Evolutionary conservation across 1,140 invertebrate genomes (phyloP).

Genomic region (Drosophila ercepeae): DNA sequence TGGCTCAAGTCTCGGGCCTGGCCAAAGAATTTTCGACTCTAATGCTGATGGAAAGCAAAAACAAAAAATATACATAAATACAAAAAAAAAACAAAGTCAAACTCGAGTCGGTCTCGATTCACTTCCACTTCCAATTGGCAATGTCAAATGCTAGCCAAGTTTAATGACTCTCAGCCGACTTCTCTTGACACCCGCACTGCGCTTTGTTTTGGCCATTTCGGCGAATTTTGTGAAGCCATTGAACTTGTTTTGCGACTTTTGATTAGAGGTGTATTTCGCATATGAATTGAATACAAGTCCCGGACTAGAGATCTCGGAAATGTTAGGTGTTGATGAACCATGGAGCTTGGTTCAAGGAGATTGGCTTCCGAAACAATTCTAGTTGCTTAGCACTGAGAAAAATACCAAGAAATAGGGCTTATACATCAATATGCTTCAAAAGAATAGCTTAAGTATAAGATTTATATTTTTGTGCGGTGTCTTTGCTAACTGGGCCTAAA

Average conservation of each 20-base stretch:
- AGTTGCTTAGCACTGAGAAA: neutral
- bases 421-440: too few species aligned
- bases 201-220: slow-evolving; percentile 35
- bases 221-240: slow-evolving; percentile 27
- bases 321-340: slow-evolving; percentile 54
- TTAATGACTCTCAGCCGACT: slow-evolving; percentile 49
- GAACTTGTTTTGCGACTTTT: slow-evolving; percentile 54
- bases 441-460: neutral
- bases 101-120: neutral
- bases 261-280: slow-evolving; percentile 53
- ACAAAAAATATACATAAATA: neutral
- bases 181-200: slow-evolving; percentile 49
- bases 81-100: neutral
- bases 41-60: neutral
- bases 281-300: slow-evolving; percentile 48
- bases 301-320: slow-evolving; percentile 43
- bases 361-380: slow-evolving; percentile 3
- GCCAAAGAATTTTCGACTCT: slow-evolving; percentile 17
- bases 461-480: neutral
- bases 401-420: neutral
- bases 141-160: slow-evolving; percentile 63
- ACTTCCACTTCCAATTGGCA: slow-evolving; percentile 47
- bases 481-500: slow-evolving; percentile 44
- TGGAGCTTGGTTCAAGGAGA: slow-evolving; percentile 46
- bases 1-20: neutral